phyloP scores from a whole-genome alignment of 2,888 invertebrate species.

The Drosophila melanosoma region DNA sequence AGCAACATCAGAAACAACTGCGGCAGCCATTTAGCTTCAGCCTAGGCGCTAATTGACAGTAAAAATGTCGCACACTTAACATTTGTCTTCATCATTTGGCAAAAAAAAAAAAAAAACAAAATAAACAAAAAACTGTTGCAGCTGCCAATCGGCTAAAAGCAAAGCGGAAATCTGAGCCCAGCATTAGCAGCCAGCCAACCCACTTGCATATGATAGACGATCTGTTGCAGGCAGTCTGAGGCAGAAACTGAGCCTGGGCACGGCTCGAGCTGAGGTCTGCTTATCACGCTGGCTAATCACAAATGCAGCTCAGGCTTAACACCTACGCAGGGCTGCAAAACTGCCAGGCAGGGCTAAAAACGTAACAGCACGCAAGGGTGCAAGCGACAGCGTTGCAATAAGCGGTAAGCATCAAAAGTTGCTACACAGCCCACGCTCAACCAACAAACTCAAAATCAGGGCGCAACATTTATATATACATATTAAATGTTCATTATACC shows the following conservation, averaged over 20 bases:
- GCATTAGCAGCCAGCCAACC: slow-evolving; percentile 33
- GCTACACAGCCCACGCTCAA: slow-evolving; percentile 62
- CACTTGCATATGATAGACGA: slow-evolving; percentile 59
- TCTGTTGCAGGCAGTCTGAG: slow-evolving; percentile 9
- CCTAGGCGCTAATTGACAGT: slow-evolving; percentile 74
- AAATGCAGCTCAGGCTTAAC: slow-evolving; percentile 47
- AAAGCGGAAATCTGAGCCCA: slow-evolving; percentile 52
- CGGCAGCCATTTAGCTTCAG: slow-evolving; percentile 48
- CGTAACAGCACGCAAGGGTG: slow-evolving; percentile 16
- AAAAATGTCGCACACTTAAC: slow-evolving; percentile 77
- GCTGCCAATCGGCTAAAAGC: slow-evolving; percentile 26
- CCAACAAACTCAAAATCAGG: slow-evolving; percentile 37
- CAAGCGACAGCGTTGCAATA: slow-evolving; percentile 14
- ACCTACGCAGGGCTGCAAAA: slow-evolving; percentile 51
- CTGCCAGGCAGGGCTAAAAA: slow-evolving; percentile 12
- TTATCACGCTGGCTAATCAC: slow-evolving; percentile 57
- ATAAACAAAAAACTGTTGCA: slow-evolving; percentile 24
- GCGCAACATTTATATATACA: slow-evolving; percentile 42
- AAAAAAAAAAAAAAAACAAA: slow-evolving; percentile 34
- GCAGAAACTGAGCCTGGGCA: slow-evolving; percentile 28
- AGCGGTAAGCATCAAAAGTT: slow-evolving; percentile 59
- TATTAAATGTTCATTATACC: slow-evolving; percentile 52
- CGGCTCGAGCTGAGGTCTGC: slow-evolving; percentile 23
- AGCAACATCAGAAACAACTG: slow-evolving; percentile 62
- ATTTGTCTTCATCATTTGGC: slow-evolving; percentile 71